These are phyloP conservation scores for Papilio aristodemus DNA, from an alignment of 1,140 invertebrate genomes.

Conservation along the genomic window DNA sequence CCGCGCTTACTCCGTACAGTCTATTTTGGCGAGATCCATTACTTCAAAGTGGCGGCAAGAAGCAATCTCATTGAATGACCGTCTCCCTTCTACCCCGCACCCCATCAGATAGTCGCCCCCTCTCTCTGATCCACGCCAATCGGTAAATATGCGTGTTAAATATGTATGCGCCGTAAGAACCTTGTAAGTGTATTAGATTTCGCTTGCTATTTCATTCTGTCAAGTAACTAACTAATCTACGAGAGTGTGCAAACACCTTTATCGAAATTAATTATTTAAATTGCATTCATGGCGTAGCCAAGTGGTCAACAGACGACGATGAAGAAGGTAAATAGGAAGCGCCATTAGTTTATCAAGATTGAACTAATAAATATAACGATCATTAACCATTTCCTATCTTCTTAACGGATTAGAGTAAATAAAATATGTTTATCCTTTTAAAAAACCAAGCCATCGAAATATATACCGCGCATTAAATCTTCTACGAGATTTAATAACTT, in stretches of 20 bases:
- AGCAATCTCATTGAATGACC: constrained; percentile 82
- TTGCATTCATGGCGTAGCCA: neutral
- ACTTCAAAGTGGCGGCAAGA: constrained; percentile 79
- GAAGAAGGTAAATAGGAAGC: neutral
- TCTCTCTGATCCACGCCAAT: constrained; percentile 71
- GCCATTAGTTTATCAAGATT: constrained; percentile 2
- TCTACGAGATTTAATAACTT: constrained; percentile 68
- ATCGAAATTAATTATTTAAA: constrained; percentile 28
- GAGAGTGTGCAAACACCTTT: constrained; percentile 30
- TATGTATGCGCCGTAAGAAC: constrained; percentile 77
- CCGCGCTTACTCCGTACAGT: constrained; percentile 75
- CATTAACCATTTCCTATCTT: no score
- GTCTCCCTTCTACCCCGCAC: constrained; percentile 53
- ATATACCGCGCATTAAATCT: constrained; percentile 34
- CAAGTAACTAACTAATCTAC: constrained; percentile 46
- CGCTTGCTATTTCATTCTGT: constrained; percentile 75
- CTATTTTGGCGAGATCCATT: constrained; percentile 81
- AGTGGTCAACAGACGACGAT: neutral
- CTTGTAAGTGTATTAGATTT: constrained; percentile 79
- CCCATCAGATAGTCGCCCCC: constrained; percentile 41
- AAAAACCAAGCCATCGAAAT: neutral
- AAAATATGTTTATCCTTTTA: constrained; percentile 6
- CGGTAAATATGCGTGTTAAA: constrained; percentile 81
- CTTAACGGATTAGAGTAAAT: neutral
- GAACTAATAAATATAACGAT: no score